Evolutionary conservation across 1,140 invertebrate species (phyloP), one percentile per base, ranked within the genome.

Genomic region (Drosophila tropicalis): DNA sequence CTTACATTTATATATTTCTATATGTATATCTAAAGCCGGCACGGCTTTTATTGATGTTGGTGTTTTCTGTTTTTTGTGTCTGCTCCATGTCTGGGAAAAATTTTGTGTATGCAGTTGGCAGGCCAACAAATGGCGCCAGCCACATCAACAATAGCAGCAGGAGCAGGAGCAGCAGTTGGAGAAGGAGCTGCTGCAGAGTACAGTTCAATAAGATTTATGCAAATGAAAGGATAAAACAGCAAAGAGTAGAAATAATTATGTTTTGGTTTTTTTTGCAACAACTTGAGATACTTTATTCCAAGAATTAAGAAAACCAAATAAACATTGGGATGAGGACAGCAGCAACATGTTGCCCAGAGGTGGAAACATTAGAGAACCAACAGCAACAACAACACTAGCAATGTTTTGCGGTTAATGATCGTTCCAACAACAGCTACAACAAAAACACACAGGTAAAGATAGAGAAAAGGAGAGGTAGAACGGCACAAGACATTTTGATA

Each of bases 361-460:
- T 55, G 62, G 62, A 62, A 51, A 62, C 60, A 62, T 58, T 58
- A 73, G 66, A 73, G 66, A 71, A 66, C 54, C 56, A 47, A 75
- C 70, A 67, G 71, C 17, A 67, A 78, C 17, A 80, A 83, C 83
- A 77, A 74, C 75, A 51, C 44, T 47, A 19, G 44, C 44, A 89
- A 89, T 89, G 83, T 87, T 87, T 80, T 84, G 83, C 83, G 83
- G 83, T 87, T 87, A 87, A 87, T 87, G 83, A 87, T 87, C 83
- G 83, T 87, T 73, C 72, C 70, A 79, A 69, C 67, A 39, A 39
- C 10, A 65, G 70, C 71, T 63, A 72, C 5, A 58, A 67, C 64
- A 65, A 64, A 61, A 66, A 54, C 56, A 60, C 22, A 47, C 55
- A 57, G 36, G 61, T 13, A 51, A 51, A 57, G 39, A 75, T 47